These are phyloP conservation scores for Acanthurus tractus DNA, from an alignment of 2,797 vertebrate genomes.

Conservation along the genomic window DNA sequence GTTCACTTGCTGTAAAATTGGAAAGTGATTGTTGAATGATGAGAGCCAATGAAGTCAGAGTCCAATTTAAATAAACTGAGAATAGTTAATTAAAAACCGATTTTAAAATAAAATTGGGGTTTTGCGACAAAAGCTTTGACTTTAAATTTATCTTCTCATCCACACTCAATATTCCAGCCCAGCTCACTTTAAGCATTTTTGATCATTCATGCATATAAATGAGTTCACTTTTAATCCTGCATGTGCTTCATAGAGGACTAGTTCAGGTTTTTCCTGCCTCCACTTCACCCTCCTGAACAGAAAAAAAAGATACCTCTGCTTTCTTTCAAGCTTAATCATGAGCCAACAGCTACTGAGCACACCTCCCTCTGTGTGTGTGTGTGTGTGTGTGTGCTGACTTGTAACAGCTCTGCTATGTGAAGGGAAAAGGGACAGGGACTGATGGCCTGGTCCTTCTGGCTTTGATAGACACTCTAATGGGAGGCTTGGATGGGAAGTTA, in stretches of 20 bases:
- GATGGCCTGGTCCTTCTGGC: conserved; percentile 57
- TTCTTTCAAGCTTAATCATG: conserved; percentile 52
- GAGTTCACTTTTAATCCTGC: conserved; percentile 60
- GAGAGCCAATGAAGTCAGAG: background rate
- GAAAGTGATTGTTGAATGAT: conserved; percentile 9
- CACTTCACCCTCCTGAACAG: conserved; percentile 40
- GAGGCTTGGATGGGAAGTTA: conserved; percentile 68
- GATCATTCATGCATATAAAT: conserved; percentile 65
- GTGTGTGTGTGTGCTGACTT: conserved; percentile 13
- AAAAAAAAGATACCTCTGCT: conserved; percentile 23
- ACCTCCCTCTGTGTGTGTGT: conserved; percentile 5
- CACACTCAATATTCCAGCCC: conserved; percentile 39
- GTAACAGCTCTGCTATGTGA: conserved; percentile 43
- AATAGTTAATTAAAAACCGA: conserved; percentile 13
- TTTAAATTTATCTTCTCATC: conserved; percentile 39
- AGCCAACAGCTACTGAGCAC: conserved; percentile 21
- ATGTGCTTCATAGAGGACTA: conserved; percentile 53
- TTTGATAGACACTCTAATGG: conserved; percentile 73
- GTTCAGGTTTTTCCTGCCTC: conserved; percentile 56
- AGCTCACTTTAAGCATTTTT: conserved; percentile 57
- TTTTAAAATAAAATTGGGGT: conserved; percentile 14
- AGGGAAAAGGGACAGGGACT: conserved; percentile 28
- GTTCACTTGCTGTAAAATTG: conserved; percentile 30
- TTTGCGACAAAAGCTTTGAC: conserved; percentile 22
- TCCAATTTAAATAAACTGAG: conserved; percentile 3